Conservation (phyloP, 2,888 invertebrate species). For the Harpalus rubripes region DNA sequence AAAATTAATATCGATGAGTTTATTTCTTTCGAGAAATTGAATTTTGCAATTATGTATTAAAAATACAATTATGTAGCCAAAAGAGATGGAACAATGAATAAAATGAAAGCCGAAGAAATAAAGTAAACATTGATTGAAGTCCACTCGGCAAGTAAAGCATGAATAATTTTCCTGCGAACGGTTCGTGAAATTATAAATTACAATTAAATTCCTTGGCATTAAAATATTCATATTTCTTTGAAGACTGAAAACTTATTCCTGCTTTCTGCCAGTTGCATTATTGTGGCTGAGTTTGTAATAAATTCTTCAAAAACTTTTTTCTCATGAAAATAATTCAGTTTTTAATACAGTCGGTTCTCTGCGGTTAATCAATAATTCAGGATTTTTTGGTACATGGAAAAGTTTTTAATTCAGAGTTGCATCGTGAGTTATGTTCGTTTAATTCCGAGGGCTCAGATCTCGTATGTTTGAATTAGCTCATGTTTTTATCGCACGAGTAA, state of each 20-base stretch:
- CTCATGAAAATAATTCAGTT: constrained; percentile 63
- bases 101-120: not conserved
- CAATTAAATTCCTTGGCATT: constrained; percentile 44
- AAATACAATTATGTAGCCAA: not conserved
- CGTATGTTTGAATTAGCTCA: constrained; percentile 59
- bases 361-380: constrained; percentile 65
- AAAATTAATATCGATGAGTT: not conserved
- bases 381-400: constrained; percentile 63
- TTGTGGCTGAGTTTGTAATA: constrained; percentile 54
- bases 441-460: constrained; percentile 52
- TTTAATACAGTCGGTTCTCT: constrained; percentile 59
- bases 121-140: constrained; percentile 15
- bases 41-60: not conserved
- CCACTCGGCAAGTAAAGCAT: not conserved
- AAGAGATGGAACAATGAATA: not conserved
- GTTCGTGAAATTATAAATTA: constrained; percentile 48
- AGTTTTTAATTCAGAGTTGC: constrained; percentile 62
- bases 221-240: constrained; percentile 55
- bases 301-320: constrained; percentile 53
- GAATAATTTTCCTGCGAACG: constrained; percentile 20
- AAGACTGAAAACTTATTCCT: constrained; percentile 25
- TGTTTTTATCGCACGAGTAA: constrained; percentile 53
- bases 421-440: constrained; percentile 63
- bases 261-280: constrained; percentile 32
- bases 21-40: not conserved